These are phyloP conservation scores for Coelogynopora nodosa DNA, from an alignment of 2,888 invertebrate genomes.

Conservation along the genomic window DNA sequence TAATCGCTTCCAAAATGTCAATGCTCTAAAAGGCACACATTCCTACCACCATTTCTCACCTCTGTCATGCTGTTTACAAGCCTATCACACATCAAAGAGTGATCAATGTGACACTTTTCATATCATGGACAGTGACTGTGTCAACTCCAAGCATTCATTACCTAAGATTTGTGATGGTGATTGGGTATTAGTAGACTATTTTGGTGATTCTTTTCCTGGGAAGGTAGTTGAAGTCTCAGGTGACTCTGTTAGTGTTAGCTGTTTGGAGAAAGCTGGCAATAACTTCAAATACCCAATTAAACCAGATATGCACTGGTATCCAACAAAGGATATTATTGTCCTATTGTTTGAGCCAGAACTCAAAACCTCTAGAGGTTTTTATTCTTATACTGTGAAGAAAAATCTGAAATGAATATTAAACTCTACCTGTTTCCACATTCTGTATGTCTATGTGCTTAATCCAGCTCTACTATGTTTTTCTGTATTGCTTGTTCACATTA, in stretches of 20 bases:
- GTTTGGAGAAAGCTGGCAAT: not conserved
- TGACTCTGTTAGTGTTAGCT: not conserved
- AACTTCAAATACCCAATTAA: not conserved
- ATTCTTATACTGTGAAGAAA: no score
- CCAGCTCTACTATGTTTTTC: no score
- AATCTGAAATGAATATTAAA: not conserved
- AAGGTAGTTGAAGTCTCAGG: not conserved
- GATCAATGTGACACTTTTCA: not conserved
- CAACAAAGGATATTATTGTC: not conserved
- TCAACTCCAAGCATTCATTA: not conserved
- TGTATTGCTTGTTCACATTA: no score
- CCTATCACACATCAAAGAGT: not conserved
- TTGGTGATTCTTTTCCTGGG: not conserved
- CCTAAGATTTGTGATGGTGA: not conserved
- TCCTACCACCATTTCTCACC: not conserved
- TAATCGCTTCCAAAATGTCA: not conserved
- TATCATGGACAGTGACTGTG: not conserved
- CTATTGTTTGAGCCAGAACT: not conserved
- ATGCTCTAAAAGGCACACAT: not conserved
- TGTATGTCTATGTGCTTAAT: no score
- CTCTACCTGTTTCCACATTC: no score
- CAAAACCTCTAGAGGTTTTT: no score
- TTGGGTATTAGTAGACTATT: not conserved
- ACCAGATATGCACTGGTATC: not conserved
- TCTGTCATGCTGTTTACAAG: not conserved